Base-by-base conservation (phyloP, 1,140 invertebrate genomes). In the Anoplophora glabripennis region DNA sequence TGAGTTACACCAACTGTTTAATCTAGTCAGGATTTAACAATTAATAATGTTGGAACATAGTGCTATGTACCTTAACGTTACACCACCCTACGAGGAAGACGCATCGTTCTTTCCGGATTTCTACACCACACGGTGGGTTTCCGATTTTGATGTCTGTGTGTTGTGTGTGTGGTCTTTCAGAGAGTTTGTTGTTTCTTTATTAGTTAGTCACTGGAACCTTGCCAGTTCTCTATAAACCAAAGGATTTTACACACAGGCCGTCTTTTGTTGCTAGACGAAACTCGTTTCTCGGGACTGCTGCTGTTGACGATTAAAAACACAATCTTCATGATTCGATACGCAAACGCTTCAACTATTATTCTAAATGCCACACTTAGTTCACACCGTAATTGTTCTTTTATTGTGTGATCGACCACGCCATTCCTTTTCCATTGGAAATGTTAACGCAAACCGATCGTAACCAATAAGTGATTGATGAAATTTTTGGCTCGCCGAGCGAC, bases 41-140 rank as follows among this genome's bases (percentile, higher is more conserved):
- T 40, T 65, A 47, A 69, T 62, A 58, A 73, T 73, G 71, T 64
- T 73, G 60, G 71, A 73, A 67, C 71, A 73, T 60, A 73, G 65
- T 65, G 66, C 71, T 53, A 71, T 72, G 71, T 73, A 72, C 66
- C 63, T 72, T 38, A 72, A 71, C 68, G 68, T 70, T 45, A 59
- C 70, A 37, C 70, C 69, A 37, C 63, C 65, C 4, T 69, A 66
- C 54, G 70, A 72, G 53, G 71, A 72, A 35, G 71, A 72, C 51
- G 58, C 66, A 36, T 69, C 71, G 28, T 65, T 70, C 53, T 73
- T 72, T 64, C 70, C 70, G 37, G 71, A 73, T 59, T 72, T 73
- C 44, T 73, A 72, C 41, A 64, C 57, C 49, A 68, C 71, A 63
- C 65, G 71, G 71, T 73, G 61, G 53, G 69, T 70, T 21, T 35